A percentile compares a stretch with the other conserved stretches of the same genome.
Evolutionary conservation across 2,113 vertebrate genomes (phyloP).

Genomic region (Beaufortia kweichowensis): DNA sequence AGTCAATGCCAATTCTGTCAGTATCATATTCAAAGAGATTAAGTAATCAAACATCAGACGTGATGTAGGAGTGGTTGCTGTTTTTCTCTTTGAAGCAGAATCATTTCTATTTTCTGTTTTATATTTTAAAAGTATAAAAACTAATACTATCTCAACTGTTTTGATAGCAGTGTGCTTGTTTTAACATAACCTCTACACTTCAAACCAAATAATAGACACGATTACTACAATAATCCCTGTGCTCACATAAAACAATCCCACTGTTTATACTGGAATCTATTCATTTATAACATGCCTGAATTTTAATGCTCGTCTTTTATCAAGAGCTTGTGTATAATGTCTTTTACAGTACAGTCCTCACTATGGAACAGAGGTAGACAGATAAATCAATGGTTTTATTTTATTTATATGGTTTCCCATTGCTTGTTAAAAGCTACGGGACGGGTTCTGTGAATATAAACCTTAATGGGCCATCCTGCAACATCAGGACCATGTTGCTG

Average conservation of each 20-base stretch:
- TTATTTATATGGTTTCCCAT: neutral
- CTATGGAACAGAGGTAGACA: slow-evolving; percentile 31
- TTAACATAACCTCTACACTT: neutral
- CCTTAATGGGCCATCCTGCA: neutral
- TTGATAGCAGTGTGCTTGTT: neutral
- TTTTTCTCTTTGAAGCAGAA: neutral
- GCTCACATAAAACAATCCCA: slow-evolving; percentile 26
- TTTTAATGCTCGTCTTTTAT: slow-evolving; percentile 17
- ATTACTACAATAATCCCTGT: slow-evolving; percentile 16
- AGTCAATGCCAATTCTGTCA: slow-evolving; percentile 13
- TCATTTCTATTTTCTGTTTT: neutral
- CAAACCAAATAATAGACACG: no score
- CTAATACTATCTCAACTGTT: neutral
- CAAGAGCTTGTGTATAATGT: slow-evolving; percentile 29
- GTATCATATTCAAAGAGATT: slow-evolving; percentile 2
- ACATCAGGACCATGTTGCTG: neutral
- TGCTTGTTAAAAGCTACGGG: slow-evolving; percentile 3
- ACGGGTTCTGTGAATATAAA: neutral
- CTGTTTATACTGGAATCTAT: slow-evolving; percentile 12
- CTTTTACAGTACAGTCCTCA: slow-evolving; percentile 38
- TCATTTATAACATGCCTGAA: slow-evolving; percentile 10
- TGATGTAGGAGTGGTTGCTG: slow-evolving; percentile 1
- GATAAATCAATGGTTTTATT: slow-evolving; percentile 19
- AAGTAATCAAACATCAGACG: slow-evolving; percentile 1
- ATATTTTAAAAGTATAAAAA: no score